Evolutionary conservation across 2,797 vertebrate species (phyloP), one percentile per base, ranked within the genome.

Genomic region (Danio albolineatus): DNA sequence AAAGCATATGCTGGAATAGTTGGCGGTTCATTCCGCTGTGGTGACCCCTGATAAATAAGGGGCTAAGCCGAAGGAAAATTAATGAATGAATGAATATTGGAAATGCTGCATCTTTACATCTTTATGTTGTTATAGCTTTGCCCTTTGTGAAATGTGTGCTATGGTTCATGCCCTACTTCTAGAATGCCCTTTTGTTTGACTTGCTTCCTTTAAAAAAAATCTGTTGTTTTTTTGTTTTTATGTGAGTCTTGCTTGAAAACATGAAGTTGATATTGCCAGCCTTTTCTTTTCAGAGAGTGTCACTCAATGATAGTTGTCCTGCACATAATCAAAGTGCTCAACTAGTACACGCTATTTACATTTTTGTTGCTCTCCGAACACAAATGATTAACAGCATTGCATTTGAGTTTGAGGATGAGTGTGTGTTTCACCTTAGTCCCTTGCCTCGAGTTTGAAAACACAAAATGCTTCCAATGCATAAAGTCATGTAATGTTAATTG

Each of bases 391-490:
- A n/a, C n/a, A n/a, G n/a, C n/a, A n/a, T n/a, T n/a, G n/a, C n/a
- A n/a, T n/a, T n/a, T n/a, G n/a, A n/a, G n/a, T n/a, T 46, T 44
- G 12, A 48, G 13, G 46, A 48, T 48, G 6, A n/a, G 9, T 21
- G 16, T 72, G 53, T 38, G 28, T 51, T 8, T 49, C 9, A 9
- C 19, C 56, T 44, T 10, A 0, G 19, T 17, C 19, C 57, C 10
- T n/a, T 38, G 4, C 7, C 53, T 9, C 4, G 36, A 44, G 51
- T 44, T 61, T 75, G 8, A 41, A 70, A 19, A 81, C 65, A 81
- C 44, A 71, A 66, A 53, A 8, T 8, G 38, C 9, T 9, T 19
- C 56, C 8, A 69, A 16, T 51, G 21, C 21, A 10, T 49, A 36
- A 67, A 70, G 10, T 12, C 39, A 10, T 53, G 48, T 3, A n/a